Percentiles rank a stretch among this genome's conserved stretches.
Conservation (phyloP, 2,888 invertebrate species). For the Trissoscelio sp. region DNA sequence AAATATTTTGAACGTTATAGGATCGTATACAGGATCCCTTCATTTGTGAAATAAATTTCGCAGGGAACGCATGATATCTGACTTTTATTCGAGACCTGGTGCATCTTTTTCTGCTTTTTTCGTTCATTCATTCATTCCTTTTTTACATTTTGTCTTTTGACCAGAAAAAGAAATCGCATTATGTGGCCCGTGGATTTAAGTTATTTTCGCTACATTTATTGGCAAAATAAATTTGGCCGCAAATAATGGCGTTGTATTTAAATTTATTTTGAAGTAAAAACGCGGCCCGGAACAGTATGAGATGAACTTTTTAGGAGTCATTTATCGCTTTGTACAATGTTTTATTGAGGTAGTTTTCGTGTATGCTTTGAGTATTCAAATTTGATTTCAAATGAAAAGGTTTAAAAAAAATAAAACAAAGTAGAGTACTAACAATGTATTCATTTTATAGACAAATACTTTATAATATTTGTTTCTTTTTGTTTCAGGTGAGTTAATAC, state of each 20-base stretch:
- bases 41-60: constrained; percentile 52
- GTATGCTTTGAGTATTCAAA: too few relatives aligned
- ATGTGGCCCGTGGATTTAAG: constrained; percentile 42
- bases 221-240: constrained; percentile 50
- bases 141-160: constrained; percentile 10
- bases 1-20: too few relatives aligned
- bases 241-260: constrained; percentile 50
- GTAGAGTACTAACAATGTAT: too few relatives aligned
- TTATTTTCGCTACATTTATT: constrained; percentile 62
- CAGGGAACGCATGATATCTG: constrained; percentile 48
- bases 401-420: too few relatives aligned
- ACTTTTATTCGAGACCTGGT: constrained; percentile 51
- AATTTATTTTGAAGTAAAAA: constrained; percentile 48
- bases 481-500: constrained; percentile 77
- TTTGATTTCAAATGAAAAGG: too few relatives aligned
- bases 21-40: constrained; percentile 39
- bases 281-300: neutral
- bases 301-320: neutral
- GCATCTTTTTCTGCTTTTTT: constrained; percentile 15
- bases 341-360: too few relatives aligned
- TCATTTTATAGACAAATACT: too few relatives aligned
- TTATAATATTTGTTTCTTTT: constrained; percentile 64
- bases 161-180: constrained; percentile 20
- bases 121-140: neutral
- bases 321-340: constrained; percentile 23